Conservation (phyloP, 2,113 vertebrate species). For the Potamarius usumacintae region DNA sequence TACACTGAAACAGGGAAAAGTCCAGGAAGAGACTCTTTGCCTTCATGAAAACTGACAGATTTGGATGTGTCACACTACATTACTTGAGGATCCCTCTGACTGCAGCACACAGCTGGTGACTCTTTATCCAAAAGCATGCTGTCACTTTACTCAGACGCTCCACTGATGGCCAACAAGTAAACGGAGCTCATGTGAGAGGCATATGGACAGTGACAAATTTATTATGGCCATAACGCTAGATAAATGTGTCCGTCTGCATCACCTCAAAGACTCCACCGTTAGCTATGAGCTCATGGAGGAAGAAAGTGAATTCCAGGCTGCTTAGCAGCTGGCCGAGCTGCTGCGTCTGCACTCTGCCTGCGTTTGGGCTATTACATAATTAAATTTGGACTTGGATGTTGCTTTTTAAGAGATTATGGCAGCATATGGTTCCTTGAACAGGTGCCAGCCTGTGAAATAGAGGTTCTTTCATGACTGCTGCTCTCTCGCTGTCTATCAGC, state of each 20-base stretch:
- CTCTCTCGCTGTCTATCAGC: slow-evolving; percentile 63
- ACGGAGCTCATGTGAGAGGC: background rate
- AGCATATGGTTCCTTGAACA: slow-evolving; percentile 92
- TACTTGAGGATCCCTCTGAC: background rate
- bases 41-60: background rate
- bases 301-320: slow-evolving; percentile 37
- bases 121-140: background rate
- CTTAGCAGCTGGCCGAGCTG: slow-evolving; percentile 71
- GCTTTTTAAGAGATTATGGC: slow-evolving; percentile 96
- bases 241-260: slow-evolving; percentile 13
- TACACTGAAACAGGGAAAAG: background rate
- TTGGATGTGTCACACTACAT: background rate
- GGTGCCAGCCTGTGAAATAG: slow-evolving; percentile 80
- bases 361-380: slow-evolving; percentile 96
- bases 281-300: slow-evolving; percentile 40
- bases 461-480: slow-evolving; percentile 70
- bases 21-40: background rate
- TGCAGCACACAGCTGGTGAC: background rate
- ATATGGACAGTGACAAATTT: slow-evolving; percentile 33
- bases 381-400: slow-evolving; percentile 89
- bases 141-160: slow-evolving; percentile 18
- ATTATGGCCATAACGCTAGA: slow-evolving; percentile 8
- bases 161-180: slow-evolving; percentile 5
- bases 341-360: slow-evolving; percentile 90
- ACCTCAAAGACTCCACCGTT: slow-evolving; percentile 15